Evolutionary conservation across 2,888 invertebrate genomes (phyloP).

Genomic region (Tinea trinotella): DNA sequence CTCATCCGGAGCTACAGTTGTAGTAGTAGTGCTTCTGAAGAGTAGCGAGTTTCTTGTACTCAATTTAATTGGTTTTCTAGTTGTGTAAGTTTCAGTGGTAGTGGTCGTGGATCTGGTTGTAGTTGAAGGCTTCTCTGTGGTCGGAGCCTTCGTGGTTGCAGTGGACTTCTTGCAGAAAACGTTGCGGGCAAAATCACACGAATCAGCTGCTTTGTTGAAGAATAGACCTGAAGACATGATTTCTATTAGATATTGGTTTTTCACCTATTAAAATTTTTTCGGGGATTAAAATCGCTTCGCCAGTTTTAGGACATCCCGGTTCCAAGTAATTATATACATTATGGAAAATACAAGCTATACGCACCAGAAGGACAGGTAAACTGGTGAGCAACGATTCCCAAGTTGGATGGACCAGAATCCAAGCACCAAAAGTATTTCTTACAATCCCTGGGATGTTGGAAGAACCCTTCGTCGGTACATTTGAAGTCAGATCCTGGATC

Average conservation of each 20-base stretch:
- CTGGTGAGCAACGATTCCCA: conserved; percentile 92
- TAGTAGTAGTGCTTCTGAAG: conserved; percentile 57
- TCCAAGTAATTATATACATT: neutral
- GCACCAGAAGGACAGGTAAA: conserved; percentile 93
- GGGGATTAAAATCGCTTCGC: too few species aligned
- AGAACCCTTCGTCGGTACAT: conserved; percentile 94
- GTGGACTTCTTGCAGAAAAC: conserved; percentile 82
- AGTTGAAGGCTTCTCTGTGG: conserved; percentile 51
- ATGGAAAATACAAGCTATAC: conserved; percentile 19
- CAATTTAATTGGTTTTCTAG: conserved; percentile 50
- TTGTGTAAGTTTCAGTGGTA: conserved; percentile 49
- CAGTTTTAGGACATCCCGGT: too few species aligned
- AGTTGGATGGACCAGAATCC: conserved; percentile 88
- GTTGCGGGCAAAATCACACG: conserved; percentile 92
- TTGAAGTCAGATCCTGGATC: conserved; percentile 91
- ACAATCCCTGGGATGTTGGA: conserved; percentile 91
- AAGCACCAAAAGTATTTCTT: conserved; percentile 97
- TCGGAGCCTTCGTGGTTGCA: conserved; percentile 55
- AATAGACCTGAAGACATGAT: conserved; percentile 76
- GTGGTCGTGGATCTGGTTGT: conserved; percentile 60
- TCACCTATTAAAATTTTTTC: too few species aligned
- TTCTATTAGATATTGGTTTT: too few species aligned
- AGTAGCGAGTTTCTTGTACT: conserved; percentile 54
- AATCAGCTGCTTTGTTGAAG: conserved; percentile 92
- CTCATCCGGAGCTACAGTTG: conserved; percentile 48